Evolutionary conservation across 1,140 invertebrate genomes (phyloP), one percentile per base, ranked within the genome.

Genomic region (Himalopsyche phryganea): DNA sequence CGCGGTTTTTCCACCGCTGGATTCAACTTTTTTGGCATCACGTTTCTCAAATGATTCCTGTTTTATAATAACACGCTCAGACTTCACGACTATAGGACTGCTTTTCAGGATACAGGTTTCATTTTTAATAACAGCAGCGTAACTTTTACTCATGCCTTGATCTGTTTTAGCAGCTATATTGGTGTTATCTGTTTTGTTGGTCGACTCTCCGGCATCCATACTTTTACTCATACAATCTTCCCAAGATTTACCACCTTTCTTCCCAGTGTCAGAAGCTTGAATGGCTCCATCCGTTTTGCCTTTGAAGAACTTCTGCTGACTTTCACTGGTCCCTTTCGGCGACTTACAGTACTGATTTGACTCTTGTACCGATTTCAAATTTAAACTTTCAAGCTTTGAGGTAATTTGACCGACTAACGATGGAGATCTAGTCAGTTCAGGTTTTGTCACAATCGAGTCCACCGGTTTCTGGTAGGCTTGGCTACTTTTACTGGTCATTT

Each of bases 371-470:
- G 52, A 52, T 46, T 63, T 60, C 33, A 60, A 49, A 49, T 56
- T 63, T 15, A 63, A 40, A 23, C 61, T 63, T 41, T 63, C 61
- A 1, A 63, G 35, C 33, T 63, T 63, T 13, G 61, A 63, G 13
- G 61, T 55, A 23, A 63, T 63, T 53, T 63, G 61, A 19, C 57
- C 61, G 18, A 63, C 61, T 5, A 63, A 17, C 1, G 61, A 63
- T 6, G 61, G 57, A 18, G 57, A 60, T 32, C 45, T 56, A 11
- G 57, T 40, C 13, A 56, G 6, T 17, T 56, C 54, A 15, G 6
- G 32, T n/a, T 56, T 46, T 10, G 20, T 32, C n/a, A 23, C 32
- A 28, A n/a, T 32, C 6, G 17, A 15, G 10, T 56, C 54, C 6
- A 35, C 11, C 13, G 13, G 33, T 33, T 41, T 56, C 14, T 56